phyloP scores from a whole-genome alignment of 2,797 vertebrate species.

The Argentina silus region DNA sequence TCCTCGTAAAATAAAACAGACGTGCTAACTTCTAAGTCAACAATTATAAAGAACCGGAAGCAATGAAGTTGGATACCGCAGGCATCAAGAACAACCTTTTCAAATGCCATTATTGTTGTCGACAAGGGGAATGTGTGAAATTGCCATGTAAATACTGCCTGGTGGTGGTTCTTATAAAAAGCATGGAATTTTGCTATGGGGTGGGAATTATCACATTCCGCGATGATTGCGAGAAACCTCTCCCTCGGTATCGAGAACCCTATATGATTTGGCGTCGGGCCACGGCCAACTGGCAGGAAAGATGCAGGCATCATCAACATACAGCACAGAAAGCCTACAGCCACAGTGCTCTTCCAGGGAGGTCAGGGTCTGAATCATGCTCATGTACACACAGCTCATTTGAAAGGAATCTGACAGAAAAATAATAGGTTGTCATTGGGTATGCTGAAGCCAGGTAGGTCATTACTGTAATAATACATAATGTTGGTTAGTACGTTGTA shows the following conservation, averaged over 20 bases:
- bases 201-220: constrained; percentile 22
- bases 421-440: background rate
- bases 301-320: no score
- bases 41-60: background rate
- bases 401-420: background rate
- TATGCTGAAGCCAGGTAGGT: background rate
- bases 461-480: background rate
- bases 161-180: background rate
- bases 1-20: no score
- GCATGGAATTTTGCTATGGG: constrained; percentile 15
- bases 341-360: background rate
- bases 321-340: background rate
- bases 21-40: background rate
- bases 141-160: background rate
- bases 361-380: background rate
- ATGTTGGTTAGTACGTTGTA: no score
- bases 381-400: no score
- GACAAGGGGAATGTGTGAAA: constrained; percentile 3
- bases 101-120: background rate
- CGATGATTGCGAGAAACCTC: constrained; percentile 18
- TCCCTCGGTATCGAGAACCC: background rate
- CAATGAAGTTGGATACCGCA: background rate
- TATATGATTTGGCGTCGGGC: background rate
- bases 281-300: no score
- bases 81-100: background rate